A percentile compares a stretch with the other conserved stretches of the same genome.
Conservation (phyloP, 1,140 invertebrate genomes). For the Wiebesia pumilae region DNA sequence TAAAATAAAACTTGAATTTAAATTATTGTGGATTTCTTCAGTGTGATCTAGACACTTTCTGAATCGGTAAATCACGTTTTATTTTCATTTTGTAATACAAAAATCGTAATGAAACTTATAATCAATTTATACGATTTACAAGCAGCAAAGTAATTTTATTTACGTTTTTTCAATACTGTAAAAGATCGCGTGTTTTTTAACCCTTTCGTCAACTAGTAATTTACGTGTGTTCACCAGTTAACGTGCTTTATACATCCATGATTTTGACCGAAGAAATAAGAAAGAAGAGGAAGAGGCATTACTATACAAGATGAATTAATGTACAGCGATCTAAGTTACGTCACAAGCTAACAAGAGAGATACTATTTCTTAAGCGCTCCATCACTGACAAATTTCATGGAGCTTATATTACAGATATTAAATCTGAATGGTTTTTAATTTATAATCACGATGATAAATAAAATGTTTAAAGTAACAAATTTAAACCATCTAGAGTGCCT, state of each 20-base stretch:
- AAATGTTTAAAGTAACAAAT: slow-evolving; percentile 38
- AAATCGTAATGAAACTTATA: background rate
- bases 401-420: background rate
- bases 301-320: background rate
- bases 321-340: background rate
- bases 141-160: background rate
- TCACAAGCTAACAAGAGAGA: background rate
- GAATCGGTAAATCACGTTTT: background rate
- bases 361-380: background rate
- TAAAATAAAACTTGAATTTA: too few species aligned
- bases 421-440: background rate
- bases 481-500: slow-evolving; percentile 24
- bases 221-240: background rate
- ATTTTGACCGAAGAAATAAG: background rate
- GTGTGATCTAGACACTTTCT: background rate
- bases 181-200: background rate
- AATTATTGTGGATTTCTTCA: background rate
- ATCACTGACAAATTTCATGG: background rate
- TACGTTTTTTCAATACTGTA: slow-evolving; percentile 24
- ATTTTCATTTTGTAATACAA: background rate
- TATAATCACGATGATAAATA: slow-evolving; percentile 22
- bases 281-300: background rate
- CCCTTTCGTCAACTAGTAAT: background rate
- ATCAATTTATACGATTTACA: background rate
- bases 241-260: background rate